phyloP scores from a whole-genome alignment of 2,113 vertebrate species.

The Hippolais icterina region DNA sequence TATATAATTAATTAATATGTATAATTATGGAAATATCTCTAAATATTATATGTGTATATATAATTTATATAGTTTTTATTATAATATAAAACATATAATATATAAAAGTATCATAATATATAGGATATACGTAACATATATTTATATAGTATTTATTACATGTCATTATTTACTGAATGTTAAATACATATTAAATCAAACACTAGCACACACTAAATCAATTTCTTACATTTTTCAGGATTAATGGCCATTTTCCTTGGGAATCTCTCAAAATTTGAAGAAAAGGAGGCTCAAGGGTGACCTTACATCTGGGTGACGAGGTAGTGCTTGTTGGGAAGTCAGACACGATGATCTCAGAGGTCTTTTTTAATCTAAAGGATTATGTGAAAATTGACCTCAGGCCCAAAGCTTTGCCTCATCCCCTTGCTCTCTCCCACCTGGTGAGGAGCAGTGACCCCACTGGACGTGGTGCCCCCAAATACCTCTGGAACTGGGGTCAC shows the following conservation, averaged over 20 bases:
- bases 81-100: no score
- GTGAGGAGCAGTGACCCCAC: not conserved
- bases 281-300: not conserved
- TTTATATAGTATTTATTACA: not conserved
- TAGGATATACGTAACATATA: not conserved
- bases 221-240: not conserved
- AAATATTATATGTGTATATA: not conserved
- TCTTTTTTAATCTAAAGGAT: not conserved
- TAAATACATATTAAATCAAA: not conserved
- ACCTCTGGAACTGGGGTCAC: rapidly evolving
- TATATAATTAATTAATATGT: not conserved
- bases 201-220: no score
- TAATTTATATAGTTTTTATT: rapidly evolving
- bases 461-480: not conserved
- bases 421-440: no score
- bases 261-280: no score
- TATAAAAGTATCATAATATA: no score
- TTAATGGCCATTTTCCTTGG: rapidly evolving
- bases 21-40: not conserved
- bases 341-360: not conserved
- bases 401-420: not conserved
- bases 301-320: rapidly evolving
- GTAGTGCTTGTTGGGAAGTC: not conserved
- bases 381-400: not conserved
- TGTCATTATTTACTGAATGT: not conserved